phyloP scores from a whole-genome alignment of 1,140 invertebrate species.

The Brachionus asplanchnoidis region DNA sequence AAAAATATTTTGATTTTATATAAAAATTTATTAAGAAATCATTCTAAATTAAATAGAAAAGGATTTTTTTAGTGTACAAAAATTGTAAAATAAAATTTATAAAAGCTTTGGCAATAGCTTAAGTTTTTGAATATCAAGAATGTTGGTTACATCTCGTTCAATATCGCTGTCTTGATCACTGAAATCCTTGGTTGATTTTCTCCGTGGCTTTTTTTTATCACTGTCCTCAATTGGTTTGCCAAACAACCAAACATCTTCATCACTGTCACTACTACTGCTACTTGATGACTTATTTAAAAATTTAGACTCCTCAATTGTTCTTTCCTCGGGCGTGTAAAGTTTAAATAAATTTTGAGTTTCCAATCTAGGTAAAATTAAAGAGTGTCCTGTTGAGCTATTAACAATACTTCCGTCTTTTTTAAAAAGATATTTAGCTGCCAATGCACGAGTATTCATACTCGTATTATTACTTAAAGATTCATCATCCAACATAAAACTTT shows the following conservation, averaged over 20 bases:
- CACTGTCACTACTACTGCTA: background rate
- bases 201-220: background rate
- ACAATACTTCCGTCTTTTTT: background rate
- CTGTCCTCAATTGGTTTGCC: background rate
- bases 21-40: background rate
- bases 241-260: conserved; percentile 25
- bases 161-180: conserved; percentile 32
- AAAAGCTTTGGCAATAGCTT: conserved; percentile 9
- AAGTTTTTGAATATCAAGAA: conserved; percentile 11
- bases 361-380: background rate
- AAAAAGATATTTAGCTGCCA: background rate
- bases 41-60: background rate
- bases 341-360: conserved; percentile 22
- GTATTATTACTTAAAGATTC: background rate
- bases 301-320: background rate
- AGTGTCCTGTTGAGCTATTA: background rate
- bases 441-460: conserved; percentile 20
- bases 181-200: conserved; percentile 6
- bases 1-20: background rate
- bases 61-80: background rate
- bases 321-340: background rate
- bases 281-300: background rate
- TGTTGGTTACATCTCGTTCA: conserved; percentile 29
- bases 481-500: conserved; percentile 17
- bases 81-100: background rate